Conservation (phyloP, 2,888 invertebrate species). For the Rhagium mordax region DNA sequence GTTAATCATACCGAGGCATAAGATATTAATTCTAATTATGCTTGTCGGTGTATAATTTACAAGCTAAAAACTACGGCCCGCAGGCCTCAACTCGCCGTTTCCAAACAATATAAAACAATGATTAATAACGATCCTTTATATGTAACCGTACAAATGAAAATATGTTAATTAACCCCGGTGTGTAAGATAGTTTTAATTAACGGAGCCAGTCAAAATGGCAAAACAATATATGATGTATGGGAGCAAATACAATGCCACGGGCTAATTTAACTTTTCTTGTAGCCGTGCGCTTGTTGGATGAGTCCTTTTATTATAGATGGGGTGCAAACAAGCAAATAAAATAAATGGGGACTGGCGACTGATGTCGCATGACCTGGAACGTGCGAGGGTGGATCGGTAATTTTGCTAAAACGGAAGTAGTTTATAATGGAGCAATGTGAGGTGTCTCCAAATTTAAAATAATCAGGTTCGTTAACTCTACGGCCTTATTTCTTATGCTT, state of each 20-base stretch:
- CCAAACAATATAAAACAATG: slow-evolving; percentile 19
- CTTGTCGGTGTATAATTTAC: slow-evolving; percentile 9
- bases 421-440: neutral
- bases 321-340: slow-evolving; percentile 17
- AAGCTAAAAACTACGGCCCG: neutral
- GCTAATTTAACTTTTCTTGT: slow-evolving; percentile 32
- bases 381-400: neutral
- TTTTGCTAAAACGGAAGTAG: neutral
- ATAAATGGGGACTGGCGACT: slow-evolving; percentile 6
- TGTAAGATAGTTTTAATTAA: slow-evolving; percentile 27
- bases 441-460: neutral
- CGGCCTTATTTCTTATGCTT: no score
- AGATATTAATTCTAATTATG: slow-evolving; percentile 16
- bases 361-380: slow-evolving; percentile 4
- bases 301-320: slow-evolving; percentile 13
- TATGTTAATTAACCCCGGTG: slow-evolving; percentile 26
- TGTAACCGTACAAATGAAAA: slow-evolving; percentile 14
- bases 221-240: slow-evolving; percentile 28
- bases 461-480: no score
- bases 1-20: neutral
- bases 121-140: slow-evolving; percentile 18
- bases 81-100: neutral
- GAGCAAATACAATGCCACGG: slow-evolving; percentile 1
- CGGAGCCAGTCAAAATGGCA: slow-evolving; percentile 5
- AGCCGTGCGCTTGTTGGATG: neutral